phyloP scores from a whole-genome alignment of 2,888 invertebrate species.

The Diaprepes abbreviatus region DNA sequence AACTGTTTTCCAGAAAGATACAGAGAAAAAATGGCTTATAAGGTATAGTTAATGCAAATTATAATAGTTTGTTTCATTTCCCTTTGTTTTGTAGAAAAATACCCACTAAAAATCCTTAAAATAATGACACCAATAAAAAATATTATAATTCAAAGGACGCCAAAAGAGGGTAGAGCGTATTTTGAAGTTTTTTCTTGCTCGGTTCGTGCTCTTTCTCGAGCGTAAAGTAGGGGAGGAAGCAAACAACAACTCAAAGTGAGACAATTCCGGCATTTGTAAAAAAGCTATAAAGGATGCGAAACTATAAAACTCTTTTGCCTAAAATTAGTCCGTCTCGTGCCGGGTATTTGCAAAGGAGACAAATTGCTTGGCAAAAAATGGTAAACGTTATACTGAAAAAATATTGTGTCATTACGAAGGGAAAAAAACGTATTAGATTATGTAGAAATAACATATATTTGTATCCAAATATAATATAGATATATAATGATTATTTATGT shows the following conservation, averaged over 20 bases:
- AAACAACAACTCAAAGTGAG: conserved; percentile 61
- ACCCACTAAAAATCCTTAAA: conserved; percentile 12
- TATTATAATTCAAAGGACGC: conserved; percentile 37
- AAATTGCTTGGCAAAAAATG: conserved; percentile 46
- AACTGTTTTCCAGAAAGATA: no score
- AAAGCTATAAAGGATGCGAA: conserved; percentile 63
- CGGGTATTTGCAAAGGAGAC: conserved; percentile 57
- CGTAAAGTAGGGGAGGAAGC: conserved; percentile 52
- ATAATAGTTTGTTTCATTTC: no score
- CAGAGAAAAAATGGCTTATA: no score
- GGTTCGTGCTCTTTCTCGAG: conserved; percentile 22
- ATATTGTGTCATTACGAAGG: conserved; percentile 15
- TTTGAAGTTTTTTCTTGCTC: conserved; percentile 12
- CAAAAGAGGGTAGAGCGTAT: conserved; percentile 16
- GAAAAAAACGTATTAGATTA: not conserved
- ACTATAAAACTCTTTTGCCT: conserved; percentile 65
- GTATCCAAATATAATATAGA: no score
- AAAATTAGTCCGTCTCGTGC: conserved; percentile 62
- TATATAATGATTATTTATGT: no score
- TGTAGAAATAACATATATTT: no score
- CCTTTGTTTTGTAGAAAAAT: no score
- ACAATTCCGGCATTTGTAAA: conserved; percentile 64
- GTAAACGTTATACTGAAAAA: conserved; percentile 13
- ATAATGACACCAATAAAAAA: conserved; percentile 34
- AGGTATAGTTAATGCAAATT: no score